These are phyloP conservation scores for Mythimna ferrago DNA, from an alignment of 2,888 invertebrate species.

Conservation along the genomic window DNA sequence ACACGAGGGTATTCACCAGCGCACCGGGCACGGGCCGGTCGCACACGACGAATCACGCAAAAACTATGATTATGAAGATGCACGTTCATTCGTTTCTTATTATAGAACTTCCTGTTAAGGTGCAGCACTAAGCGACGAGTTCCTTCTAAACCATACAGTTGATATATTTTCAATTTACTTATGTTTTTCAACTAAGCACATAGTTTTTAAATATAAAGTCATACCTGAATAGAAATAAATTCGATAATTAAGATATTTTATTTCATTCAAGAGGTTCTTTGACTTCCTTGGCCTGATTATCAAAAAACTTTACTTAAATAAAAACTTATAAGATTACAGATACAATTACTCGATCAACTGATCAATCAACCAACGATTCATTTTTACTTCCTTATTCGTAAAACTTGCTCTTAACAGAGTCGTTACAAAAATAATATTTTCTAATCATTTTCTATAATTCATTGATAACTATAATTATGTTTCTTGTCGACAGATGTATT, in stretches of 20 bases:
- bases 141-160: background rate
- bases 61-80: conserved; percentile 59
- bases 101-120: conserved; percentile 50
- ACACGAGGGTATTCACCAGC: conserved; percentile 15
- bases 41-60: conserved; percentile 64
- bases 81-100: conserved; percentile 35
- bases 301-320: background rate
- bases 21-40: conserved; percentile 53
- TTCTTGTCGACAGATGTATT: conserved; percentile 63
- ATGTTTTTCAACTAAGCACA: background rate
- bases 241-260: background rate
- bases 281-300: background rate
- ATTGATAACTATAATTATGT: conserved; percentile 60
- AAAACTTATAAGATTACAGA: background rate
- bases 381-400: background rate
- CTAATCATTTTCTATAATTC: conserved; percentile 45
- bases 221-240: background rate
- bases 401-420: conserved; percentile 37
- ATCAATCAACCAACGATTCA: background rate
- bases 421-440: conserved; percentile 7
- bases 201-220: background rate
- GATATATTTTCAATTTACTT: background rate
- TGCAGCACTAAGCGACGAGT: background rate
- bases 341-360: too few species aligned
- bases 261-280: background rate